phyloP scores from a whole-genome alignment of 2,888 invertebrate species.

The Linnaemya vulpina region DNA sequence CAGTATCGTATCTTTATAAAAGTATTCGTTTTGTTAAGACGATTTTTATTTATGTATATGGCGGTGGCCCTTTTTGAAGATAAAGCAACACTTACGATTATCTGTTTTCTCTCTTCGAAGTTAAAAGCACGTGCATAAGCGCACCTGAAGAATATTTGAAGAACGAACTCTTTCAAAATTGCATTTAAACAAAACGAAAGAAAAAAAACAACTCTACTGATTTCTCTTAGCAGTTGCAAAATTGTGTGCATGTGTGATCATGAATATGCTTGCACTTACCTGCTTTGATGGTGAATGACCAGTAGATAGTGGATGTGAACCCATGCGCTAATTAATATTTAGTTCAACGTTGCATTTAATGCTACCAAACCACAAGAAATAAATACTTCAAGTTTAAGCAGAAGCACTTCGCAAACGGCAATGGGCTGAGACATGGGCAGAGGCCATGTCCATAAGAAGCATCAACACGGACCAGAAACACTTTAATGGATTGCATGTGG shows the following conservation, averaged over 20 bases:
- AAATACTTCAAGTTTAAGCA: conserved; percentile 41
- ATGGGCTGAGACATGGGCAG: conserved; percentile 30
- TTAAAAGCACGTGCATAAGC: background rate
- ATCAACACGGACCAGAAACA: conserved; percentile 53
- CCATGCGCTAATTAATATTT: conserved; percentile 70
- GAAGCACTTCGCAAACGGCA: conserved; percentile 57
- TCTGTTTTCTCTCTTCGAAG: background rate
- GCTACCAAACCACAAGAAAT: conserved; percentile 47
- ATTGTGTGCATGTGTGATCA: conserved; percentile 6
- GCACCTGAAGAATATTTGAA: background rate
- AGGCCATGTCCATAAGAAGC: conserved; percentile 54
- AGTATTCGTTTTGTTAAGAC: too few species aligned
- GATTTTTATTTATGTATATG: too few species aligned
- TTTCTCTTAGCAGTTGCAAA: conserved; percentile 24
- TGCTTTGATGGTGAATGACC: conserved; percentile 65
- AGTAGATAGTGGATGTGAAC: conserved; percentile 62
- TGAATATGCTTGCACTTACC: background rate
- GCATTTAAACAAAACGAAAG: conserved; percentile 7
- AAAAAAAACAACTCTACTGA: conserved; percentile 15
- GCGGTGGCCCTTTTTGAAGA: too few species aligned
- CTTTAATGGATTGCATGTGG: conserved; percentile 70
- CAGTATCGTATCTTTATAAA: too few species aligned
- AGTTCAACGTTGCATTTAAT: conserved; percentile 59
- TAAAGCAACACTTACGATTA: too few species aligned
- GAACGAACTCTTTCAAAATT: background rate